Evolutionary conservation across 2,797 vertebrate genomes (phyloP), one percentile per base, ranked within the genome.

Genomic region (Scleropages formosus): DNA sequence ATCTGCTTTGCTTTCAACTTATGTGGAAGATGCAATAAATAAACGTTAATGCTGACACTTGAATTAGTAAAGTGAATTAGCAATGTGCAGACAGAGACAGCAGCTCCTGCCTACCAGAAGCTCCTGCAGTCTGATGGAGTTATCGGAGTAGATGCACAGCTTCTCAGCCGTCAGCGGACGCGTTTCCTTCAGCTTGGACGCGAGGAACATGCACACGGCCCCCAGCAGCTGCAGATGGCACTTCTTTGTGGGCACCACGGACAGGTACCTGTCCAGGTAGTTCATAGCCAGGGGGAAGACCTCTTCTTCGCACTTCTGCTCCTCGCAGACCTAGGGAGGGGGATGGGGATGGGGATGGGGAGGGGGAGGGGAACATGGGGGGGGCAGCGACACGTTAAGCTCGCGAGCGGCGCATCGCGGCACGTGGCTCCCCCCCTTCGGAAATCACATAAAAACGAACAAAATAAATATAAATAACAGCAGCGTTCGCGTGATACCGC

Each of bases 281-380:
- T 98, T 98, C 91, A 98, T 95, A 80, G 97, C 94, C 91, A 98
- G 85, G 75, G 96, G 94, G 84, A 98, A 98, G 79, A 98, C 94
- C 22, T 96, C 95, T 86, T 97, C 94, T 84, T 95, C 94, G 47
- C 93, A 93, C 78, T 93, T 95, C 89, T 96, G 95, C 75, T 95
- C 96, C 86, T 98, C 96, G 69, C 96, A 98, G 72, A 98, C 96
- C 96, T 98, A 77, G 8, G 72, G 22, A 53, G 56, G 61, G 61
- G 69, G 39, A 31, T 31, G 31, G 31, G 39, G 2, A n/a, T n/a
- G n/a, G n/a, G n/a, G n/a, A n/a, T n/a, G n/a, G n/a, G n/a, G n/a
- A n/a, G n/a, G 31, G 31, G 31, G 31, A 6, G 31, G n/a, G n/a
- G n/a, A n/a, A n/a, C n/a, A n/a, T n/a, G n/a, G n/a, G 31, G 31